Base-by-base conservation (phyloP, 1,140 invertebrate species). In the Zaprionus camerounensis region DNA sequence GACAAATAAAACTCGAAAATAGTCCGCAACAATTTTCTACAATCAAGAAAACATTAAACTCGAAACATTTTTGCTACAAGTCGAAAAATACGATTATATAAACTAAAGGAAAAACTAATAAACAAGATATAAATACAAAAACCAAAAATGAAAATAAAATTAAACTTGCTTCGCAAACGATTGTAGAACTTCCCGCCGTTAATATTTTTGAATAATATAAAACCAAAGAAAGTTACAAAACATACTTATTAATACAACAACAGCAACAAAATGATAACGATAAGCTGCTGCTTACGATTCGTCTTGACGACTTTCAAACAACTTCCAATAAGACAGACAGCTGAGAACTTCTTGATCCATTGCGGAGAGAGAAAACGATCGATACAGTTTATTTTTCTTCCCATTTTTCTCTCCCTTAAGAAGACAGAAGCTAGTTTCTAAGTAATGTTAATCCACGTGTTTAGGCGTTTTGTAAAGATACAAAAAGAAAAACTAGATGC, bases 141-240 rank as follows among this genome's bases (percentile, higher is more conserved):
- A 34, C 31, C 9, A 71, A 65, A 57, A 53, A 64, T 49, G 36
- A 58, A 62, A 63, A 81, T 22, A 58, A 81, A 76, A 46, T 46
- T 73, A 85, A 82, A 80, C 7, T 83, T 82, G 82, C 82, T 86
- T 86, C 76, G 76, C 46, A 82, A 80, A 90, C 44, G 85, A 88
- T 88, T 88, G 84, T 88, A 88, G 84, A 90, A 88, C 84, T 88
- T 88, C 84, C 84, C 84, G 84, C 84, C 84, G 84, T 88, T 88
- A 75, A 88, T 81, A 88, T 88, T 88, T 88, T 88, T 88, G 88
- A 74, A 73, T 41, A 63, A 66, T 58, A 46, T 31, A 77, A 76
- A 64, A 36, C 34, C 69, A 73, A 63, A 75, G 44, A 53, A 68
- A 36, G 46, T 38, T 65, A 63, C 31, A 44, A 62, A 67, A 24